These are phyloP conservation scores for Bergia sp. DNA, from an alignment of 92 coral and sea anemone genomes.

Conservation along the genomic window DNA sequence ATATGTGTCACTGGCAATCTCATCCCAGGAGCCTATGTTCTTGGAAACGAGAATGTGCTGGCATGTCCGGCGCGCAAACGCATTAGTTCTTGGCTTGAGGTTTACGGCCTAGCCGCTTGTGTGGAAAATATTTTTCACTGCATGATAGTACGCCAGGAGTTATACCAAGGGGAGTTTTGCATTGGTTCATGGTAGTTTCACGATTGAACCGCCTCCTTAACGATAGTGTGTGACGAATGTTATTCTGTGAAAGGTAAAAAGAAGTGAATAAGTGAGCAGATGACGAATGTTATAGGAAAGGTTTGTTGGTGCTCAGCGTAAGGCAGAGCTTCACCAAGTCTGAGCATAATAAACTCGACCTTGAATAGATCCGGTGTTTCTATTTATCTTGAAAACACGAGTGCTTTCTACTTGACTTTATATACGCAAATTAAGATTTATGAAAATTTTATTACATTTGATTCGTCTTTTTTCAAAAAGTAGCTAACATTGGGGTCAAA, in stretches of 20 bases:
- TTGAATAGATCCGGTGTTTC: no score
- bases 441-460: no score
- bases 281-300: neutral
- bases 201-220: constrained; percentile 69
- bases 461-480: no score
- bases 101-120: constrained; percentile 34
- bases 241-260: constrained; percentile 61
- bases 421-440: no score
- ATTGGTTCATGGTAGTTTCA: constrained; percentile 64
- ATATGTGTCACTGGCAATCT: no score
- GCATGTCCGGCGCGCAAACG: neutral
- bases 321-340: no score
- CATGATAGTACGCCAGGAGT: constrained; percentile 76
- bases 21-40: no score
- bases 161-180: constrained; percentile 60
- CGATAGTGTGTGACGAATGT: constrained; percentile 82
- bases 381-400: no score
- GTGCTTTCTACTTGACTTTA: no score
- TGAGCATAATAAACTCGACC: no score
- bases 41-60: neutral
- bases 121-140: constrained; percentile 33
- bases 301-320: neutral
- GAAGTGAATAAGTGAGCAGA: neutral
- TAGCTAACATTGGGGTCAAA: no score
- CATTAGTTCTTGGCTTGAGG: neutral